phyloP scores from a whole-genome alignment of 64 coral and sea anemone genomes.

The Montipora efflorescens region DNA sequence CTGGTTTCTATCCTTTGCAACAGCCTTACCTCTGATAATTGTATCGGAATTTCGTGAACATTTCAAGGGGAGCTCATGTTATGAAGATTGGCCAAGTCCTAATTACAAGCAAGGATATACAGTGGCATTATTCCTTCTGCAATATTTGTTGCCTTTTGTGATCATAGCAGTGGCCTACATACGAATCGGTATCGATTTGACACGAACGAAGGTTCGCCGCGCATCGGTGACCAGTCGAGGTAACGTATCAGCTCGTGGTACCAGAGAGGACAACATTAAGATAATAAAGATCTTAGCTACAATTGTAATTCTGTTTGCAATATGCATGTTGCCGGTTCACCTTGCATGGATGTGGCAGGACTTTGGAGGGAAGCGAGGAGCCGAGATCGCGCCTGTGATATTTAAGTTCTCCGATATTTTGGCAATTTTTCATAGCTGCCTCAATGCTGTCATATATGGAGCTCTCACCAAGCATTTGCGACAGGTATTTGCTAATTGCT shows the following conservation, averaged over 20 bases:
- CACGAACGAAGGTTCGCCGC: constrained; percentile 42
- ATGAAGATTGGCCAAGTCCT: constrained; percentile 43
- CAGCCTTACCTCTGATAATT: constrained; percentile 77
- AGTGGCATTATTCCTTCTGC: constrained; percentile 17
- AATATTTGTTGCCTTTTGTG: constrained; percentile 62
- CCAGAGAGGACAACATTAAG: constrained; percentile 53
- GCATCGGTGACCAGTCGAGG: constrained; percentile 26
- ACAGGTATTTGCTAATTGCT: constrained; percentile 44
- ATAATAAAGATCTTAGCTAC: constrained; percentile 65
- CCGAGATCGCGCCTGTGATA: constrained; percentile 13
- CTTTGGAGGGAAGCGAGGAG: constrained; percentile 61
- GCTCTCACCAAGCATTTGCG: constrained; percentile 76
- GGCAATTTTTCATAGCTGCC: constrained; percentile 59
- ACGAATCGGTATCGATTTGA: constrained; percentile 71
- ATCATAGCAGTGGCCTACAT: constrained; percentile 71
- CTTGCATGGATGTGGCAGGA: constrained; percentile 63
- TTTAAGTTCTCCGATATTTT: constrained; percentile 62
- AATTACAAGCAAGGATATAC: constrained; percentile 51
- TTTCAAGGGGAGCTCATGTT: constrained; percentile 29
- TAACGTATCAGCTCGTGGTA: constrained; percentile 23
- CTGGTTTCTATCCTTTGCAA: constrained; percentile 71
- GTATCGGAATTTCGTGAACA: constrained; percentile 39
- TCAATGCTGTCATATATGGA: constrained; percentile 72
- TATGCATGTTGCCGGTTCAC: constrained; percentile 69
- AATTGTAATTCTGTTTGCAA: constrained; percentile 60